Conservation (phyloP, 2,888 invertebrate species). For the Euspilapteryx auroguttella region DNA sequence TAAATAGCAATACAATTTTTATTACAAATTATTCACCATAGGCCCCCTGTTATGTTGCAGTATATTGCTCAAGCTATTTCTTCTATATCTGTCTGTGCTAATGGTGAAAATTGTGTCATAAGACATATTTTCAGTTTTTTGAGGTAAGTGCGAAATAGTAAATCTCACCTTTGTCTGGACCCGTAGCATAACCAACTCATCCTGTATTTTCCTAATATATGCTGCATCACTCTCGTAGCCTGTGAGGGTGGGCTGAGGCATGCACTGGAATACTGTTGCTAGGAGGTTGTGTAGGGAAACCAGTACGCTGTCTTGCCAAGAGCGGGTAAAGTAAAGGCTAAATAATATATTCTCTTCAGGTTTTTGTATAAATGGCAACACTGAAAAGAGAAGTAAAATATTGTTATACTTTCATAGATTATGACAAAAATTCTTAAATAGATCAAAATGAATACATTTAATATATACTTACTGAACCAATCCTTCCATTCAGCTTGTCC, state of each 20-base stretch:
- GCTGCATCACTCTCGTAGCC: constrained; percentile 85
- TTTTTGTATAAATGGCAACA: constrained; percentile 87
- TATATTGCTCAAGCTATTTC: too few relatives aligned
- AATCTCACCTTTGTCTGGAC: constrained; percentile 44
- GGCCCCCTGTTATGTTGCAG: too few relatives aligned
- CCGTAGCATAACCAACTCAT: constrained; percentile 75
- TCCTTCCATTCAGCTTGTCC: constrained; percentile 93
- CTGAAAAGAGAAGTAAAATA: constrained; percentile 50
- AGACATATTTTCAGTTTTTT: too few relatives aligned
- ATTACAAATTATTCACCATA: too few relatives aligned
- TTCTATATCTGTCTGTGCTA: too few relatives aligned
- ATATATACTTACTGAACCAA: constrained; percentile 98
- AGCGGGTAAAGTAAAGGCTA: constrained; percentile 85
- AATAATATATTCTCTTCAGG: constrained; percentile 90
- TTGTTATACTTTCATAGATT: neutral
- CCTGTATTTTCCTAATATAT: constrained; percentile 77
- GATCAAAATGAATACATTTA: too few relatives aligned
- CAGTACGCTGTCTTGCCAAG: constrained; percentile 94
- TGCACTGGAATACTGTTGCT: constrained; percentile 83
- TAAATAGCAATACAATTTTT: too few relatives aligned
- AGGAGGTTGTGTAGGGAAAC: constrained; percentile 91
- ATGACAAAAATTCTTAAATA: neutral
- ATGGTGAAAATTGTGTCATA: too few relatives aligned
- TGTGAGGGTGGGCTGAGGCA: constrained; percentile 84
- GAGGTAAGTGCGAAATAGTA: neutral